phyloP scores from a whole-genome alignment of 1,140 invertebrate species.

The Ladona fulva region DNA sequence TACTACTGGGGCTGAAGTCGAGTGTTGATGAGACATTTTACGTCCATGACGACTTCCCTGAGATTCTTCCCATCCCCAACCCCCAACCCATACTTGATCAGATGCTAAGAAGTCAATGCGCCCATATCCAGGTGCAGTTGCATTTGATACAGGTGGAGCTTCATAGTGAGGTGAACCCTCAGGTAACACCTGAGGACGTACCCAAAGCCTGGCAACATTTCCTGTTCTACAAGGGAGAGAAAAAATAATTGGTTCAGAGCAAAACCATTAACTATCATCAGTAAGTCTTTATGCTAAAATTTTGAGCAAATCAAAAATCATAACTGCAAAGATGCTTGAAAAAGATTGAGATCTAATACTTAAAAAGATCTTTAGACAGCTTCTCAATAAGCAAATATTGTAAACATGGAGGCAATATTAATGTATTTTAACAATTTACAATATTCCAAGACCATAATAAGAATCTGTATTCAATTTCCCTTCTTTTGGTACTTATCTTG shows the following conservation, averaged over 20 bases:
- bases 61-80: conserved; percentile 27
- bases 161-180: conserved; percentile 30
- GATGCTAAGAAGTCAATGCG: conserved; percentile 41
- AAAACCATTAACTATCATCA: neutral
- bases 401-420: too few species aligned
- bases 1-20: neutral
- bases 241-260: neutral
- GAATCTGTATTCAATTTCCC: too few species aligned
- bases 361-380: too few species aligned
- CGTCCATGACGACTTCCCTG: neutral
- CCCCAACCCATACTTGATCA: conserved; percentile 49
- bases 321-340: too few species aligned
- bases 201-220: conserved; percentile 45
- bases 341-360: neutral
- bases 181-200: conserved; percentile 37
- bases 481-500: too few species aligned
- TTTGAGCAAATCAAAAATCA: neutral
- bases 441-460: too few species aligned
- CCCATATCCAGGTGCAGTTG: conserved; percentile 41
- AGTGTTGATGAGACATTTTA: neutral
- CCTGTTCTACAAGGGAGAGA: conserved; percentile 36
- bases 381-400: too few species aligned
- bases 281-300: conserved; percentile 9
- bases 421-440: too few species aligned
- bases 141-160: conserved; percentile 34